A percentile compares a stretch with the other conserved stretches of the same genome.
Conservation (phyloP, 1,140 invertebrate genomes). For the Harlomillsia oculata region DNA sequence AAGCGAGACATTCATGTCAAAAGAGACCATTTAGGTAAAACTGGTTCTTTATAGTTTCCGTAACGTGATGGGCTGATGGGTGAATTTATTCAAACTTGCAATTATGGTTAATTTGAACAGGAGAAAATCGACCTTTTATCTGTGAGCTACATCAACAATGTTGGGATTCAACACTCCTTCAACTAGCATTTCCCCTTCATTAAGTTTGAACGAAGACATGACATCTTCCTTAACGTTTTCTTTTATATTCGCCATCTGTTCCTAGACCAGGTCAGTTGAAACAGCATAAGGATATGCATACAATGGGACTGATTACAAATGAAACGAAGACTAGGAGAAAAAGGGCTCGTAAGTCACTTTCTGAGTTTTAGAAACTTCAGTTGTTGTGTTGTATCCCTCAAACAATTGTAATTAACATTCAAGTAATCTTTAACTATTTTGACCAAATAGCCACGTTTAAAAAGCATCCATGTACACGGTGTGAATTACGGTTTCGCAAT, state of each 20-base stretch:
- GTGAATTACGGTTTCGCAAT: conserved; percentile 8
- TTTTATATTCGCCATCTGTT: no score
- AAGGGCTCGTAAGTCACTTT: not conserved
- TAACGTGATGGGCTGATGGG: not conserved
- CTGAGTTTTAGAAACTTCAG: not conserved
- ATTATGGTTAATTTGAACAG: not conserved
- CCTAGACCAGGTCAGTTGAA: no score
- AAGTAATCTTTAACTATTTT: not conserved
- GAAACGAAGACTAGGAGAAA: not conserved
- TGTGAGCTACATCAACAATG: not conserved
- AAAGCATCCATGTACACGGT: conserved; percentile 15
- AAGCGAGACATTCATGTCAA: conserved; percentile 15
- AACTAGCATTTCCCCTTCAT: not conserved
- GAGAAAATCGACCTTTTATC: not conserved
- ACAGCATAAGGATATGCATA: no score
- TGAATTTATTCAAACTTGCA: not conserved
- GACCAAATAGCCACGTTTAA: not conserved
- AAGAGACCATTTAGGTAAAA: conserved; percentile 15
- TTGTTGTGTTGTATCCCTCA: no score
- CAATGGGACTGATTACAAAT: not conserved
- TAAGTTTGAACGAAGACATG: no score
- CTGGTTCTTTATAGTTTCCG: not conserved
- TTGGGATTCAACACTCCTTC: not conserved
- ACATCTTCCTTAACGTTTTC: no score
- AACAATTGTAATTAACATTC: no score